Evolutionary conservation across 2,888 invertebrate genomes (phyloP).

Genomic region (Morpho achilles): DNA sequence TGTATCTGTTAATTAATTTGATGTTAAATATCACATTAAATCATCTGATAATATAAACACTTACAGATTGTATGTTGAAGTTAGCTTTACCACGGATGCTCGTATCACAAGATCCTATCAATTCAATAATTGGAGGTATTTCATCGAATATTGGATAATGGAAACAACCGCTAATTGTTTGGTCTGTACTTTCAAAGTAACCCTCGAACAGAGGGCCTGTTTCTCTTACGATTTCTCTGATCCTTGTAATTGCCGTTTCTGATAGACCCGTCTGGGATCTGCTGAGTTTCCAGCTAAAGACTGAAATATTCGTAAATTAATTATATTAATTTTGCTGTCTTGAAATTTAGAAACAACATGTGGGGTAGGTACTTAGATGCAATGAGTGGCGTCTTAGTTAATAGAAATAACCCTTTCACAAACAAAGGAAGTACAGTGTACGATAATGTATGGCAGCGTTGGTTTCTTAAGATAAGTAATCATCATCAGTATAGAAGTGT

Average conservation of each 20-base stretch:
- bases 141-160: slow-evolving; percentile 51
- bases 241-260: slow-evolving; percentile 32
- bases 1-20: too few relatives aligned
- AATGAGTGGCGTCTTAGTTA: too few relatives aligned
- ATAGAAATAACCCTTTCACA: too few relatives aligned
- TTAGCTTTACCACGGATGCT: slow-evolving; percentile 43
- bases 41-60: slow-evolving; percentile 21
- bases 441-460: too few relatives aligned
- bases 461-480: too few relatives aligned
- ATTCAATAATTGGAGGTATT: slow-evolving; percentile 39
- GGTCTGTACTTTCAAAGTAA: slow-evolving; percentile 50
- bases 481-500: too few relatives aligned
- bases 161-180: slow-evolving; percentile 53
- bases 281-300: slow-evolving; percentile 64
- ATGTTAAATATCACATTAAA: too few relatives aligned
- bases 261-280: slow-evolving; percentile 44
- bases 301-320: slow-evolving; percentile 34
- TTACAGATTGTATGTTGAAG: slow-evolving; percentile 46
- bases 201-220: slow-evolving; percentile 47
- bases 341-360: too few relatives aligned
- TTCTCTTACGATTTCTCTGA: slow-evolving; percentile 38
- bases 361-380: too few relatives aligned
- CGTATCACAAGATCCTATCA: slow-evolving; percentile 50
- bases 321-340: too few relatives aligned
- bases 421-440: too few relatives aligned